Evolutionary conservation across 2,797 vertebrate genomes (phyloP).

Genomic region (Ambastaia sidthimunki): DNA sequence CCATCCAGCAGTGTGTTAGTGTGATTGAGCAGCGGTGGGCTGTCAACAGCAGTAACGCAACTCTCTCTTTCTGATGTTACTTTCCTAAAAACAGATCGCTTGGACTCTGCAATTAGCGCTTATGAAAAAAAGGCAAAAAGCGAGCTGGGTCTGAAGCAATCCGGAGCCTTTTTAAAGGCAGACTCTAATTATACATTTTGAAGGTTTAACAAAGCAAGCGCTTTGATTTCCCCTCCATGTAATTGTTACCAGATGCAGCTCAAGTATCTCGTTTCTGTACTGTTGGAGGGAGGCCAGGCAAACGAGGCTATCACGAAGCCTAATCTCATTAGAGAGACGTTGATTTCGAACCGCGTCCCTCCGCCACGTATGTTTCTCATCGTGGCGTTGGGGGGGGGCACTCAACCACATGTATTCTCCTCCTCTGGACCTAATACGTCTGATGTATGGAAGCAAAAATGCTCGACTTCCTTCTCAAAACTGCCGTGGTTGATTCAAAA

Average conservation of each 20-base stretch:
- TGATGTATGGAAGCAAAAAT: constrained; percentile 57
- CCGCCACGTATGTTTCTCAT: constrained; percentile 65
- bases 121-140: constrained; percentile 47
- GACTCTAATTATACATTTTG: constrained; percentile 77
- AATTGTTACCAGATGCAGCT: constrained; percentile 84
- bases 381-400: constrained; percentile 44
- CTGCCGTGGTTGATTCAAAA: constrained; percentile 65
- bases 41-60: constrained; percentile 51
- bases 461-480: constrained; percentile 59
- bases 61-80: constrained; percentile 40
- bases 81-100: constrained; percentile 58
- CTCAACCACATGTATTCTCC: constrained; percentile 52
- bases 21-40: constrained; percentile 52
- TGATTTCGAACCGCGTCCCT: constrained; percentile 73
- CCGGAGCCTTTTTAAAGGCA: constrained; percentile 62
- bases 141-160: constrained; percentile 51
- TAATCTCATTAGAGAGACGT: constrained; percentile 82
- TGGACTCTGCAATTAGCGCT: constrained; percentile 61
- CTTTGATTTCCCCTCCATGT: constrained; percentile 78
- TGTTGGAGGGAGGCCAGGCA: constrained; percentile 77
- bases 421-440: constrained; percentile 53
- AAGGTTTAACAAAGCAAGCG: constrained; percentile 80
- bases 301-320: constrained; percentile 74
- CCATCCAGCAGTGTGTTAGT: constrained; percentile 37
- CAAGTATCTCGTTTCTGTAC: constrained; percentile 73